Evolutionary conservation across 1,140 invertebrate species (phyloP), one percentile per base, ranked within the genome.

Genomic region (Coptotermes formosanus): DNA sequence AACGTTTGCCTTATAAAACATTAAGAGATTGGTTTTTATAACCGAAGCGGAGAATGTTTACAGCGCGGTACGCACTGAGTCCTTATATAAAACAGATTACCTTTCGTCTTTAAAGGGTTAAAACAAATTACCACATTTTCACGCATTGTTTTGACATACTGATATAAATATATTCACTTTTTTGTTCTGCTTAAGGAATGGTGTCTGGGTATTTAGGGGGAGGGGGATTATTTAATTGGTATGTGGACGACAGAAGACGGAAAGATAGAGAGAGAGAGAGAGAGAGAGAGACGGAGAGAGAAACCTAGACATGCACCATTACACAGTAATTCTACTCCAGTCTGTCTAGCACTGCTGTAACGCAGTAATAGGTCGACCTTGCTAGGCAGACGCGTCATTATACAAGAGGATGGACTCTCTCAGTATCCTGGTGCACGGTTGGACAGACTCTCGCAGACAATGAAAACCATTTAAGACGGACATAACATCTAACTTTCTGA

Each of bases 261-360:
- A 30, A n/a, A 30, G n/a, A 59, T 2, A 38, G 38, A 38, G 38
- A 38, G 45, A 48, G 64, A 30, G n/a, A 30, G 0, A 30, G 64
- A 30, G n/a, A 59, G 55, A 38, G 38, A 38, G 38, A 38, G 45
- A 48, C 9, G 45, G 9, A 75, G 25, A 30, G 64, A 75, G 64
- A 82, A 38, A 82, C n/a, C n/a, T 38, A 82, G n/a, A 45, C 52
- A 85, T 75, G 64, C 64, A 75, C 64, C 64, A 75, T 75, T 75
- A 75, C 64, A 75, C 64, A 75, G 30, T 75, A 75, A 75, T 75
- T 4, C 64, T 55, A 21, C 52, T 55, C 52, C 52, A 55, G 52
- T 55, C 16, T 75, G 64, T 75, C 64, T 75, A 75, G 64, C 64
- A 75, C 64, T 75, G 64, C 25, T 30, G n/a, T 75, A 75, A 75